Base-by-base conservation (phyloP, 92 coral and sea anemone genomes). In the Epizoanthus illoricatus region DNA sequence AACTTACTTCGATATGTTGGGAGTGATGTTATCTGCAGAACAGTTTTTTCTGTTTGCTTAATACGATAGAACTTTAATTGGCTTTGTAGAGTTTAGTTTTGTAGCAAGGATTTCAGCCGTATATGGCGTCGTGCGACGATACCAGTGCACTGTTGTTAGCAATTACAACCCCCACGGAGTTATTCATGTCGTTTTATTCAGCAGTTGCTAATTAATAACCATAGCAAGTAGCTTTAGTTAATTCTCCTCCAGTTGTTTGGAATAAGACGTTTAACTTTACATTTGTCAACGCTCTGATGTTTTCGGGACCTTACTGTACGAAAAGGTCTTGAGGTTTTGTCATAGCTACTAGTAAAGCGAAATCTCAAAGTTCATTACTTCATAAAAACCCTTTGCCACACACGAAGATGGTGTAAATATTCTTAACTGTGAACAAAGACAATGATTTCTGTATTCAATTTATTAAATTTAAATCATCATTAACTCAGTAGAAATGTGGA, bases 371-470 rank as follows among this genome's bases (percentile, higher is more conserved):
- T 78, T 78, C 82, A 57, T 63, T 62, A 78, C 71, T 78, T 78
- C 82, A 78, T 41, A 78, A 70, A 63, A 62, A 49, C 43, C 12
- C 70, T 73, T 66, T 82, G 85, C 88, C 91, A 88, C 91, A 88
- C 91, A 84, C 91, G 91, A 88, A 84, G 88, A 78, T 78, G 82
- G 82, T 63, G 82, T 78, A 78, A 78, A 78, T 78, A 78, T 78
- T 78, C 66, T 78, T 63, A 62, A 58, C 86, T 75, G 11, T 36
- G 79, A 80, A 84, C 84, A 79, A 88, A 88, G 81, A 85, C 65
- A 84, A 84, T 80, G 71, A 39, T 60, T 81, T 71, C 83, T 80
- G 78, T 62, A 72, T 84, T 79, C 79, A 43, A 74, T 84, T 63
- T 65, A 79, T 33, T 55, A 41, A 87, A 70, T 66, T 65, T 65